Base-by-base conservation (phyloP, 2,797 vertebrate genomes). In the Characodon lateralis region DNA sequence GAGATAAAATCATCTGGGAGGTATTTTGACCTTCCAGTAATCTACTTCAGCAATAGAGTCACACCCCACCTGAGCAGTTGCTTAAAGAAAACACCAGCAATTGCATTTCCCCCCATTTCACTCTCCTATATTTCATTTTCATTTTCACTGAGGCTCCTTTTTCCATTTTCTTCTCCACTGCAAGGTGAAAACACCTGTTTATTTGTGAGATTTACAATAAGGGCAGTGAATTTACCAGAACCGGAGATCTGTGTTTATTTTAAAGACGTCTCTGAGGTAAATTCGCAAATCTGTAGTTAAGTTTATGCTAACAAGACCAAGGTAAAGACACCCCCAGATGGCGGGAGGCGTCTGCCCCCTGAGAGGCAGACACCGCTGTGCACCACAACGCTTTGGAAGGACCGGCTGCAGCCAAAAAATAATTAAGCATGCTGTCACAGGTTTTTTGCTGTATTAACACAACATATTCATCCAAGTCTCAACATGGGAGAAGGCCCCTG, bases 381-480 rank as follows among this genome's bases (percentile, higher is more conserved):
- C 90, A 87, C 89, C 86, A 84, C 83, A 86, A 89, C 85, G 78
- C 91, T 87, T 91, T 90, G 87, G 91, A 91, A 85, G 88, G 91
- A 90, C 88, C 92, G 79, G 89, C 89, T 91, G 85, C 89, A 92
- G 93, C 92, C 93, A 91, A 92, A 93, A 93, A 95, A n/a, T 95
- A 95, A 95, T 95, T 94, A 95, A 95, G 93, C 94, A 91, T 72
- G 89, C 92, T 95, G 95, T 95, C 93, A 95, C 83, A 63, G 78
- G 80, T 80, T 89, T 96, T 95, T 91, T 94, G 95, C 95, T 94
- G 92, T 87, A 91, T 93, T 85, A 51, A 94, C 95, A 94, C 89
- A 93, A 95, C 94, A 91, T 90, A 84, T 91, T 90, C 87, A 92
- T 94, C 93, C 92, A 93, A 94, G 87, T 90, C 92, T 93, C 92